phyloP scores from a whole-genome alignment of 92 coral and sea anemone species.

The Palythoa caribaeorum region DNA sequence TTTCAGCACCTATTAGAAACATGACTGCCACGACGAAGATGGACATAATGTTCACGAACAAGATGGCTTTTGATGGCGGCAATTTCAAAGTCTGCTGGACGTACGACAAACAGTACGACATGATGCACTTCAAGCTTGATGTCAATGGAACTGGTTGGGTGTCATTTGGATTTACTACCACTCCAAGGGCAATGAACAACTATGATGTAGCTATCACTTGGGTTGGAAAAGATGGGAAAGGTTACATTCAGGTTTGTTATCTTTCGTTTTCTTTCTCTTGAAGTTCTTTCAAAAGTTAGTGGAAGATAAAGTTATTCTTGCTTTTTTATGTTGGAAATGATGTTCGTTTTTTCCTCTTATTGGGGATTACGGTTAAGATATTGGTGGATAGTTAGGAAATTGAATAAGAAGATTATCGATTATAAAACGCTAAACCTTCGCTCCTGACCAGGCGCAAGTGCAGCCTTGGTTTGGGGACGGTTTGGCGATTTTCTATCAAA shows the following conservation, averaged over 20 bases:
- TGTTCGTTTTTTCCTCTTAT: too few relatives aligned
- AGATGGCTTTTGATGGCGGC: slow-evolving; percentile 11
- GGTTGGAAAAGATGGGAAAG: not conserved
- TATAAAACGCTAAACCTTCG: too few relatives aligned
- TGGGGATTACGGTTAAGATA: too few relatives aligned
- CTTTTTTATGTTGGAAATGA: too few relatives aligned
- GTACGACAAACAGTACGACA: slow-evolving; percentile 4
- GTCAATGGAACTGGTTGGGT: slow-evolving; percentile 19
- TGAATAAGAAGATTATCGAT: too few relatives aligned
- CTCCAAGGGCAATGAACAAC: slow-evolving; percentile 4
- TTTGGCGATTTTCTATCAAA: too few relatives aligned
- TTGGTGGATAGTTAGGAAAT: too few relatives aligned
- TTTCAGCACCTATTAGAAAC: not conserved
- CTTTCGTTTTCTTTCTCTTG: not conserved
- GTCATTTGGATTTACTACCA: slow-evolving; percentile 21
- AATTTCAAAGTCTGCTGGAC: slow-evolving; percentile 17
- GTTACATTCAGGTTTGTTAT: not conserved
- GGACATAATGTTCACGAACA: slow-evolving; percentile 14
- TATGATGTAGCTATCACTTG: slow-evolving; percentile 25
- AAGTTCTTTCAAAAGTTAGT: not conserved
- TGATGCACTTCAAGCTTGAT: slow-evolving; percentile 15
- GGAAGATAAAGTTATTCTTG: too few relatives aligned
- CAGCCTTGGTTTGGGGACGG: too few relatives aligned
- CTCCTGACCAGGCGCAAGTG: too few relatives aligned
- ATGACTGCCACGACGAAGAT: slow-evolving; percentile 1